phyloP scores from a whole-genome alignment of 2,888 invertebrate species.

The Drosophila nr. perissopoda region DNA sequence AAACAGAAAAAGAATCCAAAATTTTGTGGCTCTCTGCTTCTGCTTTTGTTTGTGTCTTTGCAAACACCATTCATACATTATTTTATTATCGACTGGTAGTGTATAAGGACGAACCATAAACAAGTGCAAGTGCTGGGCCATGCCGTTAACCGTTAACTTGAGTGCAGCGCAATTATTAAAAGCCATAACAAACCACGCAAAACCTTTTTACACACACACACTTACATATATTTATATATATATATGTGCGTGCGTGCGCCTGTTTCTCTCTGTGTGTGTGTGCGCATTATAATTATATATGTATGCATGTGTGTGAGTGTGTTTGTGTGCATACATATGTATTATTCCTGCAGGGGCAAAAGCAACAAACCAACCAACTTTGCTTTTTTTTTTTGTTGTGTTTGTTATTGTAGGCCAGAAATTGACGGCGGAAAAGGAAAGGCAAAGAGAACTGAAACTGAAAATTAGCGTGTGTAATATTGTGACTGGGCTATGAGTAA shows the following conservation, averaged over 20 bases:
- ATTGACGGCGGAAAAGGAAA: constrained; percentile 50
- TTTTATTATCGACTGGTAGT: constrained; percentile 48
- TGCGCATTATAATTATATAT: constrained; percentile 55
- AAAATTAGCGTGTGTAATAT: constrained; percentile 62
- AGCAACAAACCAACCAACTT: constrained; percentile 71
- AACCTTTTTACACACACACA: constrained; percentile 23
- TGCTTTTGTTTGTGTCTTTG: constrained; percentile 77
- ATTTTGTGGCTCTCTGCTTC: constrained; percentile 74
- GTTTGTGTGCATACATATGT: constrained; percentile 32
- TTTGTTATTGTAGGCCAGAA: constrained; percentile 70
- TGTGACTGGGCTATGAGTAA: constrained; percentile 40
- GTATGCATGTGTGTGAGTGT: constrained; percentile 18
- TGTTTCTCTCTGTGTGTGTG: constrained; percentile 30
- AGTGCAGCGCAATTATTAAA: constrained; percentile 38
- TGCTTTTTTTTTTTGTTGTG: constrained; percentile 49
- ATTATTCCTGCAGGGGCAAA: constrained; percentile 64
- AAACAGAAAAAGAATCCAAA: constrained; percentile 74
- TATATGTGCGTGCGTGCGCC: constrained; percentile 36
- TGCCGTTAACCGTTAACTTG: constrained; percentile 8
- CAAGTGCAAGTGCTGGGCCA: constrained; percentile 21
- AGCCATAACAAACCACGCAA: constrained; percentile 56
- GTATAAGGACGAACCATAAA: constrained; percentile 31
- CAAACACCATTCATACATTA: constrained; percentile 69
- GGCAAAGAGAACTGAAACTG: constrained; percentile 45
- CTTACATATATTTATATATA: neutral